Conservation (phyloP, 92 coral and sea anemone species). For the Epizoanthus rinbou region DNA sequence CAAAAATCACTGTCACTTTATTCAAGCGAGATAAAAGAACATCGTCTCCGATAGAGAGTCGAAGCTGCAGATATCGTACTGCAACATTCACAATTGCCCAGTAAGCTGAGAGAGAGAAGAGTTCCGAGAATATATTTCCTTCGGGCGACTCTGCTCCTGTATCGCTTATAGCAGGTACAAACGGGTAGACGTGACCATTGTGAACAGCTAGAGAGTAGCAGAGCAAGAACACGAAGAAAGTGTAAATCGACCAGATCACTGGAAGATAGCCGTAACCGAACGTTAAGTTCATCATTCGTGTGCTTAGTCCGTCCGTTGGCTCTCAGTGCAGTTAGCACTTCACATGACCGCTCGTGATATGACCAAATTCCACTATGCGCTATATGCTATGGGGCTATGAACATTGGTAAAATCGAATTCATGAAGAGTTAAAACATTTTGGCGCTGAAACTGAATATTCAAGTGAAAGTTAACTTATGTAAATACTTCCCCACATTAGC, state of each 20-base stretch:
- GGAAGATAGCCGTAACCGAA: slow-evolving; percentile 93
- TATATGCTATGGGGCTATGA: background rate
- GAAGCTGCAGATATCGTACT: slow-evolving; percentile 86
- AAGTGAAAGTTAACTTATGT: background rate
- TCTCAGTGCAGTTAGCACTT: no score
- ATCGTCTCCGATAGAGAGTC: slow-evolving; percentile 60
- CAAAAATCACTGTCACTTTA: slow-evolving; percentile 77
- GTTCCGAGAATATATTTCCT: slow-evolving; percentile 85
- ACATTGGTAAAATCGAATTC: background rate
- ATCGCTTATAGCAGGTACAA: slow-evolving; percentile 98
- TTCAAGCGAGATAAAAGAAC: slow-evolving; percentile 77
- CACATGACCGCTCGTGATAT: no score
- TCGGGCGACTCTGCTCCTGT: slow-evolving; percentile 93
- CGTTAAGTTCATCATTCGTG: slow-evolving; percentile 36
- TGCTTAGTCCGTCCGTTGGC: background rate
- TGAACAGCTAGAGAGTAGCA: slow-evolving; percentile 90
- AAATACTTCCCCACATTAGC: slow-evolving; percentile 4
- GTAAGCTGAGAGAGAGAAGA: slow-evolving; percentile 81
- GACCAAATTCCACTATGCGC: background rate
- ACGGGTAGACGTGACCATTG: slow-evolving; percentile 84
- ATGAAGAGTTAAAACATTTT: background rate
- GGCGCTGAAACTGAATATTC: background rate
- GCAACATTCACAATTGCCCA: slow-evolving; percentile 69
- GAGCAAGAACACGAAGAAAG: slow-evolving; percentile 77
- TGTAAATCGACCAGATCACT: slow-evolving; percentile 84